A percentile compares a stretch with the other conserved stretches of the same genome.
Conservation (phyloP, 2,797 vertebrate species). For the Melanotaenia trifasciata region DNA sequence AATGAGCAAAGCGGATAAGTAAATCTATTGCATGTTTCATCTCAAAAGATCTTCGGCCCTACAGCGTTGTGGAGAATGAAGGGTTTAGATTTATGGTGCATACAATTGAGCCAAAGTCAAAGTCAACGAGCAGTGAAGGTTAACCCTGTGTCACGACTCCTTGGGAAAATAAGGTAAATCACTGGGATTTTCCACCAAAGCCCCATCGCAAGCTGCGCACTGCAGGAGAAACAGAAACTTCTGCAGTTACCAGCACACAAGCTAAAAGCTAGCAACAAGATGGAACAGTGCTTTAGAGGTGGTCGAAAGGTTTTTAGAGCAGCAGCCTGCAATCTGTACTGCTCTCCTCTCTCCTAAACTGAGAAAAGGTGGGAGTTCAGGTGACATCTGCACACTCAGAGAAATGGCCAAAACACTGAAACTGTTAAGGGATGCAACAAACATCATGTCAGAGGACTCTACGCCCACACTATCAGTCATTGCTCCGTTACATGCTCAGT, state of each 20-base stretch:
- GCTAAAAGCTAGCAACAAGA: background rate
- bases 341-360: background rate
- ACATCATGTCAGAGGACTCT: too few species aligned
- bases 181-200: background rate
- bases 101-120: too few species aligned
- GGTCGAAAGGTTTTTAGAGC: background rate
- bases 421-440: background rate
- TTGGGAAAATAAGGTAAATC: background rate
- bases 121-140: background rate
- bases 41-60: too few species aligned
- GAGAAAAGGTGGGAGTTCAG: background rate
- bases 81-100: too few species aligned
- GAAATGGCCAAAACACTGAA: background rate
- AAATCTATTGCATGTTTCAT: too few species aligned
- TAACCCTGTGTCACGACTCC: background rate
- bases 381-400: background rate
- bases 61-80: too few species aligned
- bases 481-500: too few species aligned
- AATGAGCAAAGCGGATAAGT: too few species aligned
- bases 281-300: background rate
- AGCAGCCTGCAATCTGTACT: too few species aligned
- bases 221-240: constrained; percentile 6
- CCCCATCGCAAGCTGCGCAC: background rate
- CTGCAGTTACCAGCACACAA: background rate
- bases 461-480: too few species aligned